Evolutionary conservation across 2,888 invertebrate genomes (phyloP), one percentile per base, ranked within the genome.

Genomic region (Amitus sp.): DNA sequence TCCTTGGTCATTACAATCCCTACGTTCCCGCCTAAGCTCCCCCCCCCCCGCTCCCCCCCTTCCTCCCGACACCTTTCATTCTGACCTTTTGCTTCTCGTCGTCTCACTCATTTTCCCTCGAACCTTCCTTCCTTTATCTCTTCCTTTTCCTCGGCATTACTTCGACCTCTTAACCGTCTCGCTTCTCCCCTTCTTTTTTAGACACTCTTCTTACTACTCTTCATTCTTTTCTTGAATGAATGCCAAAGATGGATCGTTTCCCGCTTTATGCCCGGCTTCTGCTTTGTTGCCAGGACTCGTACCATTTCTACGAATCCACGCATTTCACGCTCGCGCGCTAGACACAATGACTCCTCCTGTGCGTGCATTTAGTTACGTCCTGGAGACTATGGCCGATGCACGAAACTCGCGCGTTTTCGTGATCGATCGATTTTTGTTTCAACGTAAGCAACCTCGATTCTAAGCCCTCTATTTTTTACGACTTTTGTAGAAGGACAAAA

Each of bases 211-310:
- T 67, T 64, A 64, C 73, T 66, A n/a, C n/a, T n/a, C n/a, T 69
- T 67, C 67, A 72, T 75, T 78, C 74, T 74, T 70, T 73, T 65
- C 67, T 47, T 68, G 75, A 76, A 77, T 79, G 76, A 77, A 77
- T 74, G 68, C 71, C 70, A 76, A 76, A 78, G 77, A 78, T 78
- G 77, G 77, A 78, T 78, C 73, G 74, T 66, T 73, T 72, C 73
- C 70, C 70, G 68, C 72, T 73, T 69, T 72, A 62, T 73, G 62
- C 68, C 50, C 48, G 47, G 57, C 57, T 55, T 50, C 48, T 43
- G 67, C 64, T 71, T 76, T 76, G 76, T 75, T 68, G 61, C 62
- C 65, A 20, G 64, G 55, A 73, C 69, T 75, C 70, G 57, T 66
- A 66, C 67, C 72, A 73, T 74, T 77, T 73, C 75, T 64, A 66